Evolutionary conservation across 2,113 vertebrate genomes (phyloP).

Genomic region (Cryptoleucopteryx plumbea): DNA sequence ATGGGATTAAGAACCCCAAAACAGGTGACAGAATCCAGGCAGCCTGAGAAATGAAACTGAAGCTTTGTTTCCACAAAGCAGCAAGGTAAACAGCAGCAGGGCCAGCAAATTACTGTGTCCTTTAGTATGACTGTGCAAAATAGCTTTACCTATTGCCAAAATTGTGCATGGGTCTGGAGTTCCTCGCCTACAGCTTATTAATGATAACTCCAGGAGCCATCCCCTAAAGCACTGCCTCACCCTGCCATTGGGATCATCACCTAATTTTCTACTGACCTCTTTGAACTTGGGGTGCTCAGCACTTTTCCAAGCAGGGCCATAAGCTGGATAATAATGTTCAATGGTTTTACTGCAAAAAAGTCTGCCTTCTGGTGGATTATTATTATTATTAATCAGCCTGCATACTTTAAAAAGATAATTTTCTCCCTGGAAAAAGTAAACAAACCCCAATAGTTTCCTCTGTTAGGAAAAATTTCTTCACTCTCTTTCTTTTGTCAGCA

Average conservation of each 20-base stretch:
- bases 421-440: neutral
- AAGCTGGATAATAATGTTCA: neutral
- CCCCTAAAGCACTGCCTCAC: neutral
- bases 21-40: neutral
- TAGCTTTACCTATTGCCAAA: neutral
- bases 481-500: conserved; percentile 33
- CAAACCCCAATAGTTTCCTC: neutral
- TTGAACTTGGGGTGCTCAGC: neutral
- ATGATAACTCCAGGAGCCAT: neutral
- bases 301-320: neutral
- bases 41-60: neutral
- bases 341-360: neutral
- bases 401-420: neutral
- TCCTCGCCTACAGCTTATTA: neutral
- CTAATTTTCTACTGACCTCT: neutral
- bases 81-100: neutral
- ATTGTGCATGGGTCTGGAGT: neutral
- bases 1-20: neutral
- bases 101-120: neutral
- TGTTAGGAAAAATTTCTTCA: neutral
- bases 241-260: neutral
- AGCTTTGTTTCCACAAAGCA: neutral
- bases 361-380: neutral
- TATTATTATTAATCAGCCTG: neutral
- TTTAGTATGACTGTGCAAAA: conserved; percentile 15